Percentiles rank a stretch among this genome's conserved stretches.
Conservation (phyloP, 1,140 invertebrate species). For the Pogonomyrmex californicus region DNA sequence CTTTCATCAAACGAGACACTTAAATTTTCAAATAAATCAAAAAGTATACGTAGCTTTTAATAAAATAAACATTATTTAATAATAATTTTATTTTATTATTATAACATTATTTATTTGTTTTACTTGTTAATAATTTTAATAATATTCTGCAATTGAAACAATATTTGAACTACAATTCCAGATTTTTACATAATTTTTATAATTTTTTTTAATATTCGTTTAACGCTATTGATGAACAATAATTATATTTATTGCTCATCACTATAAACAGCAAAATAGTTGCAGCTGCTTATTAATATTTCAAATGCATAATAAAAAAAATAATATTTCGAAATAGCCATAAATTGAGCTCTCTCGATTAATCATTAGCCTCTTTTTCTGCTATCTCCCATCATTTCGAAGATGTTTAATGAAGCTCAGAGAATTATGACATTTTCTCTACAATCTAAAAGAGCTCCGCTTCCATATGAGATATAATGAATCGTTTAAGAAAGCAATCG, state of each 20-base stretch:
- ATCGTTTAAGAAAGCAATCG: conserved; percentile 4
- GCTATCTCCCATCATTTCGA: neutral
- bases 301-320: neutral
- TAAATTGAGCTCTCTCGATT: neutral
- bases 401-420: conserved; percentile 33
- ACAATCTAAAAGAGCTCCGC: neutral
- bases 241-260: neutral
- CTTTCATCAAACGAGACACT: neutral
- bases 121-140: neutral
- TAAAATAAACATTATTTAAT: neutral
- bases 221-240: neutral
- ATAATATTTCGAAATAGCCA: conserved; percentile 18
- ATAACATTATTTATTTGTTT: neutral
- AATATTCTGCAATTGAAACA: neutral
- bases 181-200: neutral
- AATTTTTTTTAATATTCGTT: neutral
- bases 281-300: neutral
- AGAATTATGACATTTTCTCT: conserved; percentile 26
- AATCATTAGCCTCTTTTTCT: conserved; percentile 42
- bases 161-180: neutral
- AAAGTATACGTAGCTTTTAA: neutral
- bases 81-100: neutral
- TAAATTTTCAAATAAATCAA: neutral
- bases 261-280: neutral
- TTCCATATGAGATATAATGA: conserved; percentile 11